phyloP scores from a whole-genome alignment of 2,888 invertebrate species.

The Nebria brevicollis region DNA sequence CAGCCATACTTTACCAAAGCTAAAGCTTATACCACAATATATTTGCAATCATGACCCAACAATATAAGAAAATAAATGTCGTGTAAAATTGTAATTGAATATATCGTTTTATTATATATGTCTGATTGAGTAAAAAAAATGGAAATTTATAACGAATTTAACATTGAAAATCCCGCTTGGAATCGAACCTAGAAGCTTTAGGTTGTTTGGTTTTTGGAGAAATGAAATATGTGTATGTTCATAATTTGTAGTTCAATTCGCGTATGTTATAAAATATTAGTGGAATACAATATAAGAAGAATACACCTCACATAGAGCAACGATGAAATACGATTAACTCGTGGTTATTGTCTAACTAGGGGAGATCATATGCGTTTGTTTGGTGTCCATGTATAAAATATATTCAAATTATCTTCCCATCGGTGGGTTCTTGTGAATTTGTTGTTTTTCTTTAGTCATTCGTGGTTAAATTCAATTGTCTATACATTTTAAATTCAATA shows the following conservation, averaged over 20 bases:
- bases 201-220: no score
- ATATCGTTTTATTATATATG: no score
- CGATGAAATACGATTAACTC: slow-evolving; percentile 23
- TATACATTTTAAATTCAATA: neutral
- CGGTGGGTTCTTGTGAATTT: neutral
- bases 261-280: neutral
- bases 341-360: slow-evolving; percentile 22
- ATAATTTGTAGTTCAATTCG: no score
- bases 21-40: neutral
- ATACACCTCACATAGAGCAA: neutral
- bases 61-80: no score
- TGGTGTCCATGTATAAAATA: neutral
- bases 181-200: no score
- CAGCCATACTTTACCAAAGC: neutral
- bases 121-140: no score
- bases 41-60: neutral
- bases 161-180: no score
- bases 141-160: no score
- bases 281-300: neutral
- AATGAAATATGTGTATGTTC: no score
- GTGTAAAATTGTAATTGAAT: no score
- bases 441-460: neutral
- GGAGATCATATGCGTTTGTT: neutral
- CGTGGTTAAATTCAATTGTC: neutral
- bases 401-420: neutral